Evolutionary conservation across 2,888 invertebrate species (phyloP).

Genomic region (Leistus spinibarbis): DNA sequence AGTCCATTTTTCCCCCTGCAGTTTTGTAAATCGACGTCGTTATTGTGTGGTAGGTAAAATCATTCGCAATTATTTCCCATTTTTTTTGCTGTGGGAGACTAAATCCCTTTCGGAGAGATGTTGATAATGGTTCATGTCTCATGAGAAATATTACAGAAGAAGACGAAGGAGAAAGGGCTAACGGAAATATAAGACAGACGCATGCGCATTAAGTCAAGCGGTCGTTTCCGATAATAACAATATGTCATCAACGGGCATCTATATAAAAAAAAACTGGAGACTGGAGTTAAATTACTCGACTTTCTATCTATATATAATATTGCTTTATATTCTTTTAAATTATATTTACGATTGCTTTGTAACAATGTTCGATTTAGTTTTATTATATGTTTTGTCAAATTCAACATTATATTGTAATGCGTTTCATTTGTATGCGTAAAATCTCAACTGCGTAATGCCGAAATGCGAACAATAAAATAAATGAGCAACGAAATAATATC

Average conservation of each 20-base stretch:
- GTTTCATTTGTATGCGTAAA: no score
- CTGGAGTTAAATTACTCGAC: no score
- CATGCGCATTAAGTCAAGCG: neutral
- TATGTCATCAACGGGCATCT: neutral
- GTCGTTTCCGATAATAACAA: neutral
- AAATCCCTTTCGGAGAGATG: neutral
- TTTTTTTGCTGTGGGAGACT: neutral
- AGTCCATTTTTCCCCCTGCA: neutral
- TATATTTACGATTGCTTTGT: no score
- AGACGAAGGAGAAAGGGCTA: neutral
- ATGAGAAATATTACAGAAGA: neutral
- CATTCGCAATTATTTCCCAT: neutral
- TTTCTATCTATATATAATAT: no score
- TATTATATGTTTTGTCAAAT: no score
- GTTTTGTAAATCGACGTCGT: neutral
- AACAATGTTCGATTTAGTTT: no score
- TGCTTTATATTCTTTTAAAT: no score
- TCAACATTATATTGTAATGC: no score
- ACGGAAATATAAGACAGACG: neutral
- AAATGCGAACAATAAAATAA: no score
- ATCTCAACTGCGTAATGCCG: neutral
- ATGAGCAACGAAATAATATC: neutral
- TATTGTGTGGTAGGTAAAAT: neutral
- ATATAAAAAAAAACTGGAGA: neutral
- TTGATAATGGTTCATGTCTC: neutral